Evolutionary conservation across 2,888 invertebrate species (phyloP), one percentile per base, ranked within the genome.

Genomic region (Tenthredo distinguenda): DNA sequence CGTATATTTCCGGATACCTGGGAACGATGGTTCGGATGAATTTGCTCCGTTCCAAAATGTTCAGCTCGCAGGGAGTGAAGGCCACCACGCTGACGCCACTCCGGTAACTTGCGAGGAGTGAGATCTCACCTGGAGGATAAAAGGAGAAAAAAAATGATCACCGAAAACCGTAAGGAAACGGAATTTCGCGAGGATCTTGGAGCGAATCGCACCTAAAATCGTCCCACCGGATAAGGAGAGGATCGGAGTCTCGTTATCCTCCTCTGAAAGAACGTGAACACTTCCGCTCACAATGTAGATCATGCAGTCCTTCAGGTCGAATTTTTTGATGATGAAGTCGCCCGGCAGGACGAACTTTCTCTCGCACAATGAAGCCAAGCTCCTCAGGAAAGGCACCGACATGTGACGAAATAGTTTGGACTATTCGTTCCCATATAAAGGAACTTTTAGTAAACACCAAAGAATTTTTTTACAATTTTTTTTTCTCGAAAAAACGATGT

Each of bases 201-300:
- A 86, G 0, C 87, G 85, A 1, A 86, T 85, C 72, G 88, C 89
- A 1, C 90, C 89, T 10, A 90, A 71, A 62, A 88, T 88, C 9
- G 88, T 89, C 15, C 90, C 90, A 1, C 87, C 87, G 26, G 88
- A 87, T 40, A 90, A 86, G 3, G 88, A 87, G n/a, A 90, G 40
- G 34, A 90, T 88, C 0, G 90, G 89, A 0, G 89, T 89, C 79
- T 90, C 90, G 3, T 88, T 88, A 76, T 90, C 89, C 58, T 89
- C 87, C 77, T 89, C 88, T 15, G 90, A 90, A n/a, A 89, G 81
- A 3, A 90, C 86, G 79, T 90, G 89, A 6, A 90, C 76, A n/a
- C 88, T 87, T 3, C 90, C 90, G 34, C 86, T 87, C 37, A 86
- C 87, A 1, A 90, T 86, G 81, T 90, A 90, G 34, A 90, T 84